Conservation (phyloP, 1,140 invertebrate genomes). For the Magallana ariakensis region DNA sequence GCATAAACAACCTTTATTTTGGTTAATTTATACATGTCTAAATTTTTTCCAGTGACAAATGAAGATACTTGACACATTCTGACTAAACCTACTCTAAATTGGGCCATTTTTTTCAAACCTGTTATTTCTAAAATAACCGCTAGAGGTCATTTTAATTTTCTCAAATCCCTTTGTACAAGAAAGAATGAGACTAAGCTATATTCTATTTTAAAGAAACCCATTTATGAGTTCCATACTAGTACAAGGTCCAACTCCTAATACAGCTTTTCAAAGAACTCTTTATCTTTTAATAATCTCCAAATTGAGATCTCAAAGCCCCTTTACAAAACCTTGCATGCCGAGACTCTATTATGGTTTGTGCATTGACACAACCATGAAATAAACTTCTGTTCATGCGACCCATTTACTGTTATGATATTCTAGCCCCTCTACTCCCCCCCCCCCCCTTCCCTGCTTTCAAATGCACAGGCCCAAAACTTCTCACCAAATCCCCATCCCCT, state of each 20-base stretch:
- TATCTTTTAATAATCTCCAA: constrained; percentile 5
- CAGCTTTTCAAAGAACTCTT: neutral
- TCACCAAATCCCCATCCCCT: too few relatives aligned
- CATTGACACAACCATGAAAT: neutral
- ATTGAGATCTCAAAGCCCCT: neutral
- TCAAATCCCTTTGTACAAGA: neutral
- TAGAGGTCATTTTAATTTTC: neutral
- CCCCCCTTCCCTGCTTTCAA: too few relatives aligned
- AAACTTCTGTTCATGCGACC: neutral
- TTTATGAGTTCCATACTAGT: neutral
- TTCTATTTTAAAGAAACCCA: too few relatives aligned
- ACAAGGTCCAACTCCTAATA: constrained; percentile 6
- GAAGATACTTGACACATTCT: neutral
- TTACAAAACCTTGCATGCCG: neutral
- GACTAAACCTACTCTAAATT: neutral
- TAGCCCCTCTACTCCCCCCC: too few relatives aligned
- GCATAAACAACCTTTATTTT: too few relatives aligned
- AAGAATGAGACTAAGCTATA: too few relatives aligned
- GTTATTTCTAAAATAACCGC: neutral
- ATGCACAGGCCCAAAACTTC: too few relatives aligned
- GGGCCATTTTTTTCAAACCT: neutral
- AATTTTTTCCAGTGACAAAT: too few relatives aligned
- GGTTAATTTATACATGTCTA: too few relatives aligned
- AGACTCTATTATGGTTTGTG: neutral
- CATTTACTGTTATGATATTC: too few relatives aligned